phyloP scores from a whole-genome alignment of 2,797 vertebrate species.

The Cetoscarus ocellatus region DNA sequence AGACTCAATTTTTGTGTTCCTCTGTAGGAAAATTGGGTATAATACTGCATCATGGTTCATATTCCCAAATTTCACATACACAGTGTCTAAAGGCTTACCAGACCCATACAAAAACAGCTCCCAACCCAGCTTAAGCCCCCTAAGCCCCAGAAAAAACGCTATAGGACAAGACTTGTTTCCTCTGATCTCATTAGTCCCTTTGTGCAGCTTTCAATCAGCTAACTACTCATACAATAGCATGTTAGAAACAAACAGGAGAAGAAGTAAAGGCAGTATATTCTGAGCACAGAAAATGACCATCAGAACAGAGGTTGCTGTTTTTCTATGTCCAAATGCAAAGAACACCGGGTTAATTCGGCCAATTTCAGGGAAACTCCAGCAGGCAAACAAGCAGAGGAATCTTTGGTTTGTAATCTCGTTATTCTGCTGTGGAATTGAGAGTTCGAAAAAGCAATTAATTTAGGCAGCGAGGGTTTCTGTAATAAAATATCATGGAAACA shows the following conservation, averaged over 20 bases:
- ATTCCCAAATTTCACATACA: background rate
- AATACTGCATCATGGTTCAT: slow-evolving; percentile 5
- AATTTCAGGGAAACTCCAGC: slow-evolving; percentile 5
- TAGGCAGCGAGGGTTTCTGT: background rate
- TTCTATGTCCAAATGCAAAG: slow-evolving; percentile 12
- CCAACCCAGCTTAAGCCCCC: slow-evolving; percentile 10
- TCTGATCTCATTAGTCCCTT: slow-evolving; percentile 27
- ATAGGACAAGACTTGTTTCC: slow-evolving; percentile 20
- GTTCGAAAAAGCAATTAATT: slow-evolving; percentile 13
- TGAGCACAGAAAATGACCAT: background rate
- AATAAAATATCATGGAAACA: background rate
- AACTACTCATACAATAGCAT: slow-evolving; percentile 20
- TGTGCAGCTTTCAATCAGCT: slow-evolving; percentile 26
- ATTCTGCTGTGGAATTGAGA: slow-evolving; percentile 20
- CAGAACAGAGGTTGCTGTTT: background rate
- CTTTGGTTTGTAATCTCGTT: slow-evolving; percentile 19
- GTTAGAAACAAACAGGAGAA: slow-evolving; percentile 15
- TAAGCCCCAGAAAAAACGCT: slow-evolving; percentile 27
- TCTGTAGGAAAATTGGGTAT: background rate
- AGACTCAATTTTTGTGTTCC: background rate
- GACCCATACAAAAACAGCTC: slow-evolving; percentile 9
- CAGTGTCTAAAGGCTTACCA: slow-evolving; percentile 9
- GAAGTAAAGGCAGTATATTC: slow-evolving; percentile 3
- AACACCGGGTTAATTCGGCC: slow-evolving; percentile 5
- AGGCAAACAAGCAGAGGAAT: slow-evolving; percentile 3